A percentile compares a stretch with the other conserved stretches of the same genome.
Conservation (phyloP, 2,888 invertebrate species). For the Folsomia candida region DNA sequence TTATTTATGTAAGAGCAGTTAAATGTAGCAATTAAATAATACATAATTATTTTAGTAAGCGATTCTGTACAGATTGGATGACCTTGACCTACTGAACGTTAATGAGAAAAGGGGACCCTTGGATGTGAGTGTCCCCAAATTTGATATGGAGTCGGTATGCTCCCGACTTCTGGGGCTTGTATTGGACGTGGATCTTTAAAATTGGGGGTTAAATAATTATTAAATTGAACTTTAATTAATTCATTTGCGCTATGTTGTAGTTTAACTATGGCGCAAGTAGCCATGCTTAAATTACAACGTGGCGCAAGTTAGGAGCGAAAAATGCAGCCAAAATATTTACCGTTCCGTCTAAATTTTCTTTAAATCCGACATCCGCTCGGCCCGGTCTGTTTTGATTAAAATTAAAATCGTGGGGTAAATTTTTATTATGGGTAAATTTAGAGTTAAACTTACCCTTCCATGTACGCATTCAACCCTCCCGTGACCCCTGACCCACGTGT, state of each 20-base stretch:
- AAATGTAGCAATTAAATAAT: no score
- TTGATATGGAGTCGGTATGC: conserved; percentile 47
- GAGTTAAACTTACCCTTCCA: conserved; percentile 30
- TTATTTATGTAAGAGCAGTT: no score
- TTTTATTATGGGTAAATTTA: neutral
- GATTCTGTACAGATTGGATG: no score
- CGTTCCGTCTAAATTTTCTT: conserved; percentile 33
- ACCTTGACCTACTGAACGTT: conserved; percentile 40
- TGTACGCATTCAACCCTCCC: conserved; percentile 49
- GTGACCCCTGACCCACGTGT: conserved; percentile 45
- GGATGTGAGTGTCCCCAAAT: conserved; percentile 45
- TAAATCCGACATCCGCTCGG: conserved; percentile 48
- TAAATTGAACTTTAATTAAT: no score
- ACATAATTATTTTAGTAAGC: no score
- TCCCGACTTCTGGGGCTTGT: conserved; percentile 45
- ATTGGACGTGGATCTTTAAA: conserved; percentile 49
- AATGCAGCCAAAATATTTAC: no score
- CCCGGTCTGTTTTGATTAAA: conserved; percentile 36
- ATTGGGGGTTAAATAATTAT: no score
- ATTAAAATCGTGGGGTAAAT: neutral
- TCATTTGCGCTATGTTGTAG: no score
- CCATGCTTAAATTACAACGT: no score
- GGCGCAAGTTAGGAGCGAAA: no score
- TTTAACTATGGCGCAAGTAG: no score
- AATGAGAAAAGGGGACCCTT: conserved; percentile 46